A percentile compares a stretch with the other conserved stretches of the same genome.
phyloP scores from a whole-genome alignment of 2,797 vertebrate genomes.

The Acridotheres tristis region DNA sequence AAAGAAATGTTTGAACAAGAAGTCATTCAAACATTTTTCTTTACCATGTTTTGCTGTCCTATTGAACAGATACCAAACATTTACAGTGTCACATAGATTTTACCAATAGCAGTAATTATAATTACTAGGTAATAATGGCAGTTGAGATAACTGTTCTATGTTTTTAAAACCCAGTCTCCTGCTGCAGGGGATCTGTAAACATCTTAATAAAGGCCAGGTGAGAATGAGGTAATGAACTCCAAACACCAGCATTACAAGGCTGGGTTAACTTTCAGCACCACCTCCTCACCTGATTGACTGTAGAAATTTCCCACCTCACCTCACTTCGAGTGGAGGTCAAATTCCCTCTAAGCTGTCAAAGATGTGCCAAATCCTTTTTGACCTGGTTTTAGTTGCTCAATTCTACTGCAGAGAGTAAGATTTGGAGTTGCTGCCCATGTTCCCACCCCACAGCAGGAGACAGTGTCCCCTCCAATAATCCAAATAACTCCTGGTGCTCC shows the following conservation, averaged over 20 bases:
- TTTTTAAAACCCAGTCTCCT: background rate
- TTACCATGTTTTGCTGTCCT: background rate
- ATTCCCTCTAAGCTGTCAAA: background rate
- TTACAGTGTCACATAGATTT: background rate
- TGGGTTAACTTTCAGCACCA: background rate
- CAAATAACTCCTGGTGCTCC: background rate
- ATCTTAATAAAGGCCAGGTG: background rate
- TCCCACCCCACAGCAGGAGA: background rate
- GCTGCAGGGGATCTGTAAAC: background rate
- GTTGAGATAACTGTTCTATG: background rate
- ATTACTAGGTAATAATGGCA: background rate
- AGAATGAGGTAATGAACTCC: background rate
- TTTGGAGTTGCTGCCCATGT: background rate
- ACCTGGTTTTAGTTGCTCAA: background rate
- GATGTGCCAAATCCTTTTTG: background rate
- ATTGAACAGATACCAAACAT: background rate
- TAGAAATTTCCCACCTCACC: background rate
- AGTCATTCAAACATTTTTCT: background rate
- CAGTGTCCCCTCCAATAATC: background rate
- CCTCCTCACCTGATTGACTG: background rate
- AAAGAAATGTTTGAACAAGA: background rate
- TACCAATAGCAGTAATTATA: background rate
- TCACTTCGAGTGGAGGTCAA: background rate
- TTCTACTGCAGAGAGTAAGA: background rate
- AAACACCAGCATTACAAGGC: rapidly evolving